phyloP scores from a whole-genome alignment of 2,888 invertebrate species.

The Meloe dianella region DNA sequence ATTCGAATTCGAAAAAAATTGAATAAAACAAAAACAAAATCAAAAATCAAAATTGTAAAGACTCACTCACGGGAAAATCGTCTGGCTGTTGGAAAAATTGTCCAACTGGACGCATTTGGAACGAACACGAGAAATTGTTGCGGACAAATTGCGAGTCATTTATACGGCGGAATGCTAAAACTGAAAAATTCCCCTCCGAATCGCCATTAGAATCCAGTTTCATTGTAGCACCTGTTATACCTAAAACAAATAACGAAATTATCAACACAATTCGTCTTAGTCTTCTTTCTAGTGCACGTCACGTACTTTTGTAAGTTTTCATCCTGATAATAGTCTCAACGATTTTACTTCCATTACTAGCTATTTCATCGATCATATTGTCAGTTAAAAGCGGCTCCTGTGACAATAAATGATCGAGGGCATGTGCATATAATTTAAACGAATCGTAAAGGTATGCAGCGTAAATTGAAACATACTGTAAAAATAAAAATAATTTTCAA shows the following conservation, averaged over 20 bases:
- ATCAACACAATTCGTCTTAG: background rate
- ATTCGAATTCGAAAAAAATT: background rate
- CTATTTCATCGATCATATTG: slow-evolving; percentile 70
- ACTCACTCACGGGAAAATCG: slow-evolving; percentile 73
- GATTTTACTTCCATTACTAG: slow-evolving; percentile 85
- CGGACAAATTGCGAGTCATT: slow-evolving; percentile 55
- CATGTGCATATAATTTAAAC: slow-evolving; percentile 87
- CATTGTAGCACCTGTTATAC: slow-evolving; percentile 93
- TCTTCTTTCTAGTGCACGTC: no score
- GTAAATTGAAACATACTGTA: slow-evolving; percentile 85
- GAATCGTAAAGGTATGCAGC: slow-evolving; percentile 96
- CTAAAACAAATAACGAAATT: slow-evolving; percentile 60
- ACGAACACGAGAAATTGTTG: slow-evolving; percentile 71
- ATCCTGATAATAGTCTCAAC: slow-evolving; percentile 85
- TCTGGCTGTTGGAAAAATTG: slow-evolving; percentile 74
- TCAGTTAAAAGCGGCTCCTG: slow-evolving; percentile 66
- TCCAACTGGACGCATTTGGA: slow-evolving; percentile 84
- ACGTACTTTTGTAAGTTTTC: slow-evolving; percentile 86
- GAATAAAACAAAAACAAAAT: background rate
- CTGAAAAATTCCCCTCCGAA: slow-evolving; percentile 96
- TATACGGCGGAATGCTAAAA: slow-evolving; percentile 75
- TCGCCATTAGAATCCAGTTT: slow-evolving; percentile 92
- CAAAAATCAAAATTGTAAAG: slow-evolving; percentile 13
- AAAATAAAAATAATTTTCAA: slow-evolving; percentile 38
- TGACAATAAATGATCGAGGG: slow-evolving; percentile 71